Evolutionary conservation across 1,140 invertebrate species (phyloP), one percentile per base, ranked within the genome.

Genomic region (Odontomachus brunneus): DNA sequence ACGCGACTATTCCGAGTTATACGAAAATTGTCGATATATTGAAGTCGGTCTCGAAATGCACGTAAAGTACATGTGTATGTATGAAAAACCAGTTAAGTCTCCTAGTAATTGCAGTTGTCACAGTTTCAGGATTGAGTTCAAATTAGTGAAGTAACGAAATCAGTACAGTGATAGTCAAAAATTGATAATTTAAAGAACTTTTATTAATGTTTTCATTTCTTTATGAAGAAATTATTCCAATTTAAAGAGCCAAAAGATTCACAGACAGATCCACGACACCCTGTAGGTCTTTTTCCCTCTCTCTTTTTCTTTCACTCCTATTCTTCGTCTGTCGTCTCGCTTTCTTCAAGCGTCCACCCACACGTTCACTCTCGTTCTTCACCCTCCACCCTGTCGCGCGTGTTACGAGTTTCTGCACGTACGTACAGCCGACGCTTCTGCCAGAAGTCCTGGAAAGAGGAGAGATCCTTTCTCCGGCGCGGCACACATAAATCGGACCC

Each of bases 401-500:
- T 78, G 55, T 84, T 76, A 66, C 65, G 38, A 60, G 53, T 80
- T 62, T 67, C 63, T 44, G 66, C 66, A 76, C 51, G 81, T 80
- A 84, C 82, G 82, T 67, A 65, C 69, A 57, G 48, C 38, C 19
- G 84, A 86, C 59, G 84, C 84, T 84, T 66, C 76, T 84, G 55
- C 75, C 73, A 53, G 66, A 80, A 78, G 80, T 83, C 82, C 44
- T 33, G 74, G 33, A 57, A 55, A 65, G 74, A 72, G 74, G 14
- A 65, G 57, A 73, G 80, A 83, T 83, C 57, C 80, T 75, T 53
- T 53, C 69, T 75, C 48, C 17, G 26, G 22, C 44, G 38, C 53
- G 44, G 59, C 65, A 53, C 53, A 83, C 80, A 83, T 85, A 80
- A 84, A 86, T 86, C 67, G 65, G 72, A 9, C 75, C 69, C 75